Evolutionary conservation across 2,888 invertebrate genomes (phyloP).

Genomic region (Drosophila borborema): DNA sequence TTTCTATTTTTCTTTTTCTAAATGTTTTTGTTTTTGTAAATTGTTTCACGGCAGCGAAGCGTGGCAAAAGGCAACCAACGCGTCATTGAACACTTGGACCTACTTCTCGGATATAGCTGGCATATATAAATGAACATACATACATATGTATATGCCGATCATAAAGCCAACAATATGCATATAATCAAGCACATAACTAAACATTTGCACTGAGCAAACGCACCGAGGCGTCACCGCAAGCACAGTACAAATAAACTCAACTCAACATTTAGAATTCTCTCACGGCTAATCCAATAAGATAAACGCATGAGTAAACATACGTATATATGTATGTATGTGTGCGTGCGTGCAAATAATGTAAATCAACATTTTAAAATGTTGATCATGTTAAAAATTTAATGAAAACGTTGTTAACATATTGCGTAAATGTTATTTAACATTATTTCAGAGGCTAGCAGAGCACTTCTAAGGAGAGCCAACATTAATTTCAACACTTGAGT

Average conservation of each 20-base stretch:
- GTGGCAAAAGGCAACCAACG: slow-evolving; percentile 40
- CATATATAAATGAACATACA: not conserved
- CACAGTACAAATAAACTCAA: not conserved
- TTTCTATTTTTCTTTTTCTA: not conserved
- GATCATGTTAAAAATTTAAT: not conserved
- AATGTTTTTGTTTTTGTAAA: slow-evolving; percentile 26
- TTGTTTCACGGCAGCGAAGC: slow-evolving; percentile 52
- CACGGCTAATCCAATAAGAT: slow-evolving; percentile 47
- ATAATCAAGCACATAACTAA: slow-evolving; percentile 24
- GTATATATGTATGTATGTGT: not conserved
- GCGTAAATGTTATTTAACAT: not conserved
- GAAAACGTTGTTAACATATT: not conserved
- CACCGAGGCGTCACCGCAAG: slow-evolving; percentile 49
- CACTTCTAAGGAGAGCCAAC: not conserved
- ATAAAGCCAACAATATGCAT: slow-evolving; percentile 5
- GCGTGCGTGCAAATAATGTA: not conserved
- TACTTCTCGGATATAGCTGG: slow-evolving; percentile 33
- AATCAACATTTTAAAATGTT: not conserved
- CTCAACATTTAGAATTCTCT: slow-evolving; percentile 38
- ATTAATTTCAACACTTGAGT: not conserved
- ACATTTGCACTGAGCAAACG: slow-evolving; percentile 49
- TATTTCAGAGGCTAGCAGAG: not conserved
- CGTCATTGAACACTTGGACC: slow-evolving; percentile 56
- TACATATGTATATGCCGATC: not conserved
- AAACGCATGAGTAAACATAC: slow-evolving; percentile 62